Evolutionary conservation across 2,888 invertebrate species (phyloP), one percentile per base, ranked within the genome.

Genomic region (Harpalus rubripes): DNA sequence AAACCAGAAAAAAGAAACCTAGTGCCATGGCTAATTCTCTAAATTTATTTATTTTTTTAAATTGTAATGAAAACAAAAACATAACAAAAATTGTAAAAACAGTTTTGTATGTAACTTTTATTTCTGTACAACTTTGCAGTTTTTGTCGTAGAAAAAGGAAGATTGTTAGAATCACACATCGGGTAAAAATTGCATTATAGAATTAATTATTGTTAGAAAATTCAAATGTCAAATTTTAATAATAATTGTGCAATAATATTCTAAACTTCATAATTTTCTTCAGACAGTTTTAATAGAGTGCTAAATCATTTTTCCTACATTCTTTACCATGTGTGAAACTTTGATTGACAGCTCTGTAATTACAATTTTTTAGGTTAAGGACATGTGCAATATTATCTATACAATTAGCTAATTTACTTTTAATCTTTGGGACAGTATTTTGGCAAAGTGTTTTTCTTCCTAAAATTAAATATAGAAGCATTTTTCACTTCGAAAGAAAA

Each of bases 401-500:
- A 3, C 44, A 74, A 74, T 74, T 74, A 44, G 44, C 18, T 74
- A 74, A 74, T 44, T 44, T 41, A 16, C 72, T 52, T 44, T 16
- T 68, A 68, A 68, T 32, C 39, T 41, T n/a, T 15, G 68, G 7
- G 15, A 68, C 26, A 39, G 68, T 52, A 74, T 12, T 74, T 74
- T 74, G 72, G 72, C 72, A 74, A 41, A 4, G 10, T 6, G 18
- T 18, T 41, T 74, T 74, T 74, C 44, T 74, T 44, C 44, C 44
- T 74, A 44, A 74, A 32, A 74, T 74, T 74, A 74, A 74, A 41
- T 74, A 74, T 74, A 74, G 72, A 74, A 39, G 44, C 12, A 74
- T 72, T 72, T 68, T 72, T 44, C 72, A 12, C 15, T 74, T 74
- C 16, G 18, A 18, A 41, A 74, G 72, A 74, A 41, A 44, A 12